Percentiles rank a stretch among this genome's conserved stretches.
Conservation (phyloP, 2,888 invertebrate species). For the Hypena proboscidalis region DNA sequence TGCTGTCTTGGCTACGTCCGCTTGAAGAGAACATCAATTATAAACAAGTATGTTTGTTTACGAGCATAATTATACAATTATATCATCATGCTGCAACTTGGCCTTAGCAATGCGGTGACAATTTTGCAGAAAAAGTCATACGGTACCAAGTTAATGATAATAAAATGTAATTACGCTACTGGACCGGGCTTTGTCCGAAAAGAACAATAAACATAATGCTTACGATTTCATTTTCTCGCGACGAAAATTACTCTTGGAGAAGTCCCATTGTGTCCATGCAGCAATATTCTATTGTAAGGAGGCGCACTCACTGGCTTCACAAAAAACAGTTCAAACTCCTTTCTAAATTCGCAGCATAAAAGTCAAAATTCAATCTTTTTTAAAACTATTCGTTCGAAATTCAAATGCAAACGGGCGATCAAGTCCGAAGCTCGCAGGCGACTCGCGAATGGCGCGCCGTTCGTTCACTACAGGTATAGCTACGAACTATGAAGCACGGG, state of each 20-base stretch:
- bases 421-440: conserved; percentile 74
- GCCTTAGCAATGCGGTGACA: conserved; percentile 6
- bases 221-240: conserved; percentile 80
- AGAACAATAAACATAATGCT: conserved; percentile 66
- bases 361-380: conserved; percentile 27
- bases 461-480: conserved; percentile 63
- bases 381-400: conserved; percentile 55
- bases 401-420: conserved; percentile 77
- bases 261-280: conserved; percentile 72
- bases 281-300: conserved; percentile 54
- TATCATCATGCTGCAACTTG: conserved; percentile 51
- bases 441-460: conserved; percentile 71
- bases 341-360: conserved; percentile 35
- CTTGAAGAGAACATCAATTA: not conserved
- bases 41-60: conserved; percentile 5
- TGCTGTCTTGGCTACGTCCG: too few relatives aligned
- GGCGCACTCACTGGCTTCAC: conserved; percentile 56
- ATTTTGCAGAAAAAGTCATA: conserved; percentile 3
- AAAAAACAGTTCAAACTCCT: conserved; percentile 48
- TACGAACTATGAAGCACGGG: conserved; percentile 67
- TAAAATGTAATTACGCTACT: conserved; percentile 19
- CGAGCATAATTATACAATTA: conserved; percentile 46
- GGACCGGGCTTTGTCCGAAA: conserved; percentile 31
- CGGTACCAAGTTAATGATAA: conserved; percentile 1
- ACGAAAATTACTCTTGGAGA: conserved; percentile 71